Evolutionary conservation across 2,797 vertebrate genomes (phyloP), one percentile per base, ranked within the genome.

Genomic region (Micromesistius poutassou): DNA sequence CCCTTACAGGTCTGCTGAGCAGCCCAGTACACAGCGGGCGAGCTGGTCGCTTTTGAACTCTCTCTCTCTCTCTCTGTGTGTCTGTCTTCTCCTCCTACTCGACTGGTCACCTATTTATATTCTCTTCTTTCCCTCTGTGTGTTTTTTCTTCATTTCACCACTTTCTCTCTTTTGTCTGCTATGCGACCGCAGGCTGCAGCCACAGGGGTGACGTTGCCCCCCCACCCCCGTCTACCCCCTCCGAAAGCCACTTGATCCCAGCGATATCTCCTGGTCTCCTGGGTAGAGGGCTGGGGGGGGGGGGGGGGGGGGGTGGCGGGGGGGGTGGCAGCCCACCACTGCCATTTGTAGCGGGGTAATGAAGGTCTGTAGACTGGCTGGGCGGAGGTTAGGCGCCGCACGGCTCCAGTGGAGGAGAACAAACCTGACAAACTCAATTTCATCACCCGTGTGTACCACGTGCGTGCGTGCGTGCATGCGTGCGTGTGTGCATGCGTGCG

Each of bases 331-430:
- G 81, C 78, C 77, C 73, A 76, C 80, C 40, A 71, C 77, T 81
- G 78, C 88, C 88, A 86, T 92, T 93, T 91, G 87, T 91, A 89
- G 88, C 1, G 86, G 79, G 81, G 87, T 90, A 92, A 91, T 91
- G 86, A 87, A 93, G 87, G 90, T 91, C 89, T 85, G 83, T 42
- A 83, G 85, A 82, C 88, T 87, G 82, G 73, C 66, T n/a, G 76
- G 81, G 83, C 80, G 40, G 78, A 82, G 85, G 87, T 89, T 36
- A 22, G n/a, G 14, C 83, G 80, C 78, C 87, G 84, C 75, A 76
- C 42, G 77, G 84, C 79, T 83, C 83, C 80, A 81, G 80, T 62
- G 76, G 81, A 88, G 81, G 85, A 84, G 83, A 85, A 87, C 85
- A 68, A 76, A 66, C 73, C 33, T 76, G 77, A 83, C 84, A 84